Evolutionary conservation across 2,888 invertebrate genomes (phyloP), one percentile per base, ranked within the genome.

Genomic region (Platypus cylindrus): DNA sequence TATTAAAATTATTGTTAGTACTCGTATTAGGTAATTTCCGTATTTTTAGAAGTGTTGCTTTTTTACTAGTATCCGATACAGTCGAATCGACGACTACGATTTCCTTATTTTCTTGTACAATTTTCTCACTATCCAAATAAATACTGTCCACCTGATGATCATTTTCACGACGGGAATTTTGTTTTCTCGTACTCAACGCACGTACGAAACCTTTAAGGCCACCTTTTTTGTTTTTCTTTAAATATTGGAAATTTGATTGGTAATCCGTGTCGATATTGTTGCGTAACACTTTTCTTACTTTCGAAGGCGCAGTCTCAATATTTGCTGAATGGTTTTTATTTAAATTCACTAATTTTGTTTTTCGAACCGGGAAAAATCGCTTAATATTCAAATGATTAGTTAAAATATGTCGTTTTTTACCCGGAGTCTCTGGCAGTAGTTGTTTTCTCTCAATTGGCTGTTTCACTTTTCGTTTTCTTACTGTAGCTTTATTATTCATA

Each of bases 311-410:
- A n/a, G n/a, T 28, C 5, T 23, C 24, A 14, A 23, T 23, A 12
- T 41, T 41, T 32, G 37, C 35, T 7, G 25, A 28, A 31, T 38
- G 24, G 18, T 35, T 41, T 37, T 38, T 30, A 11, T 3, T 17
- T 7, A 28, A 3, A n/a, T 9, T 37, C 23, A 33, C 26, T 15
- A 29, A 11, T 13, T 28, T 22, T 26, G 34, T 47, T 51, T 34
- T 53, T 53, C 27, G 51, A 52, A 17, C 54, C 49, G 2, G 54
- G 53, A 41, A 56, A 55, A 53, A 56, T 4, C 46, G 49, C 41
- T 55, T 56, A 9, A 55, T 50, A 34, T 53, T 54, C 15, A 53
- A 43, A 33, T 50, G 52, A 4, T 45, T 46, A 7, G 45, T 41
- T 16, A 51, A 27, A 11, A 24, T 3, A 26, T 28, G 18, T 22